Conservation (phyloP, 2,888 invertebrate genomes). For the Tetramorium bicarinatum region DNA sequence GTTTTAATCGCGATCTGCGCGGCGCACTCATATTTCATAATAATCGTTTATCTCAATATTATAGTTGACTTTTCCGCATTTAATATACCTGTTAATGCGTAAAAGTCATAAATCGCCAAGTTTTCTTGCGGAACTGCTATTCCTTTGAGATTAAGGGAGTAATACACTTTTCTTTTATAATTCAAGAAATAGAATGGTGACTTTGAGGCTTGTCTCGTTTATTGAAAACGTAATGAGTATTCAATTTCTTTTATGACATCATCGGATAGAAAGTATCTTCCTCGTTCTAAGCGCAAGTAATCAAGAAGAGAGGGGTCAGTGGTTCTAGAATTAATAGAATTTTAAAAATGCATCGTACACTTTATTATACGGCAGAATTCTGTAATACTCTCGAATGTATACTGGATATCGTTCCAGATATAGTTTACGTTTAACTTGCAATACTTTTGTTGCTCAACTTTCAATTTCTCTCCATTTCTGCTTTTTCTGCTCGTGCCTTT, state of each 20-base stretch:
- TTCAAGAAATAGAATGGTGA: slow-evolving; percentile 2
- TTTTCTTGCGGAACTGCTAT: background rate
- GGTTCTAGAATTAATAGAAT: slow-evolving; percentile 40
- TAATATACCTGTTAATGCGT: slow-evolving; percentile 41
- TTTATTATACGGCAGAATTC: slow-evolving; percentile 27
- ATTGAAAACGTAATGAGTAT: slow-evolving; percentile 23
- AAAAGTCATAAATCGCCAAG: slow-evolving; percentile 32
- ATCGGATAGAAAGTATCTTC: background rate
- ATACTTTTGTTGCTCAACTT: slow-evolving; percentile 6
- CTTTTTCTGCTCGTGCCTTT: background rate
- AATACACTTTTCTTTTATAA: slow-evolving; percentile 6
- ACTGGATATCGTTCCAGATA: slow-evolving; percentile 9
- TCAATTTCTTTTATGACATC: slow-evolving; percentile 30
- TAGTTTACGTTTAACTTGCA: slow-evolving; percentile 18
- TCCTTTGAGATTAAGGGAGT: slow-evolving; percentile 11
- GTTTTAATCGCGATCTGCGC: slow-evolving; percentile 41
- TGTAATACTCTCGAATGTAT: slow-evolving; percentile 8
- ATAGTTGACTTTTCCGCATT: slow-evolving; percentile 29
- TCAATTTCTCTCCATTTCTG: slow-evolving; percentile 29
- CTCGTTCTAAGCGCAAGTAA: slow-evolving; percentile 13
- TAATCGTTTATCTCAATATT: slow-evolving; percentile 41
- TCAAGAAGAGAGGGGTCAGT: background rate
- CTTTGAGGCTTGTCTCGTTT: slow-evolving; percentile 7
- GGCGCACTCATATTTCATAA: slow-evolving; percentile 23
- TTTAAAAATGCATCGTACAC: slow-evolving; percentile 21